A percentile compares a stretch with the other conserved stretches of the same genome.
Conservation (phyloP, 1,140 invertebrate genomes). For the Cydia amplana region DNA sequence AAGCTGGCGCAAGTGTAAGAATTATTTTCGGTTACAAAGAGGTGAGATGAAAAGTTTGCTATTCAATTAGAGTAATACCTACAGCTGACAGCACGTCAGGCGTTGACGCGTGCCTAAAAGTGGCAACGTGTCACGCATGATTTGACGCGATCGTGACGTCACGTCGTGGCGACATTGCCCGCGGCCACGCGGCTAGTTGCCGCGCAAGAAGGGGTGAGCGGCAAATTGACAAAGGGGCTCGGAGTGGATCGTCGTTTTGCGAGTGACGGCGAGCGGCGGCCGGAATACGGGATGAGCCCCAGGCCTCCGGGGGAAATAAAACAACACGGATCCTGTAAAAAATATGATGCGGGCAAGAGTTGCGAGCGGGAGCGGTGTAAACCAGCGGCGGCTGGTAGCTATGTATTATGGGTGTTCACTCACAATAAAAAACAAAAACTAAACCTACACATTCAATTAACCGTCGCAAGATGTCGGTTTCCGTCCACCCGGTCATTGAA, state of each 20-base stretch:
- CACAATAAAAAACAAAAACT: no score
- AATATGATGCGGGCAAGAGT: constrained; percentile 34
- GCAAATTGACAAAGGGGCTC: constrained; percentile 40
- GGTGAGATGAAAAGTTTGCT: neutral
- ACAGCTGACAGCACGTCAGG: neutral
- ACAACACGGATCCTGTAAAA: constrained; percentile 36
- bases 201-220: constrained; percentile 35
- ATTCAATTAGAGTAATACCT: constrained; percentile 7
- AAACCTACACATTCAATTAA: no score
- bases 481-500: no score
- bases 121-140: neutral
- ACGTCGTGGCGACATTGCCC: neutral
- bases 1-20: no score
- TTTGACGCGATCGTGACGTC: neutral
- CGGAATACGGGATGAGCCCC: constrained; percentile 38
- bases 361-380: neutral
- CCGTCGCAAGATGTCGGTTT: no score
- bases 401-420: no score
- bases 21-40: neutral
- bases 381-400: no score
- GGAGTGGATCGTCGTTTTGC: constrained; percentile 38
- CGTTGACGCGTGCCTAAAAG: neutral
- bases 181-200: neutral
- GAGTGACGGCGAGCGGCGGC: constrained; percentile 33
- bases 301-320: constrained; percentile 33